These are phyloP conservation scores for Mus spretus DNA, from an alignment of 2,797 vertebrate species.

Conservation along the genomic window DNA sequence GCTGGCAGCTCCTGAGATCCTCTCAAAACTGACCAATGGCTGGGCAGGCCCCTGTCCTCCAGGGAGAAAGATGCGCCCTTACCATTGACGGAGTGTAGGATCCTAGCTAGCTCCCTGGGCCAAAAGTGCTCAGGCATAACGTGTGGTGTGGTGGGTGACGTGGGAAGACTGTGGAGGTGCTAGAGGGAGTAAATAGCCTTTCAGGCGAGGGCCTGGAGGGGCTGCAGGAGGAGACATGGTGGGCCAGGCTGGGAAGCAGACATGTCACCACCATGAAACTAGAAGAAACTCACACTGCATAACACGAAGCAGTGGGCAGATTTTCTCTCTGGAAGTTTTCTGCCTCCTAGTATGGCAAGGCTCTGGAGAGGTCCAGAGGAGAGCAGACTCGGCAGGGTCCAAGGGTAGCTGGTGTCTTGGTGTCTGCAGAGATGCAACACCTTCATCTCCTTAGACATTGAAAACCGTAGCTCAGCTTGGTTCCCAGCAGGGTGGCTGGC, in stretches of 20 bases:
- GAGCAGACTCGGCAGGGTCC: neutral
- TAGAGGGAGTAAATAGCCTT: neutral
- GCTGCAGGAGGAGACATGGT: too few relatives aligned
- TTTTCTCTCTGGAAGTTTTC: neutral
- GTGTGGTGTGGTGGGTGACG: too few relatives aligned
- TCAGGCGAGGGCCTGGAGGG: neutral
- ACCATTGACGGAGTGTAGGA: neutral
- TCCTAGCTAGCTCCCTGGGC: neutral
- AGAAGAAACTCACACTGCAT: neutral
- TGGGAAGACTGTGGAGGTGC: fast-evolving
- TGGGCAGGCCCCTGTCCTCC: neutral
- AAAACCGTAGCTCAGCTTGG: neutral
- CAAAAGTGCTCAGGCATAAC: neutral
- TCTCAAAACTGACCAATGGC: neutral
- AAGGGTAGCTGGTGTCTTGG: too few relatives aligned
- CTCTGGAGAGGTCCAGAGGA: too few relatives aligned
- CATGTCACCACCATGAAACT: neutral
- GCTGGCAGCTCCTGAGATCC: neutral
- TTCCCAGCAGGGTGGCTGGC: neutral
- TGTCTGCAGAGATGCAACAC: neutral
- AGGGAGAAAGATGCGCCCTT: neutral
- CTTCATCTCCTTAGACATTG: too few relatives aligned
- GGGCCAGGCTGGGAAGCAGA: neutral
- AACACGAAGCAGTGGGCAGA: neutral
- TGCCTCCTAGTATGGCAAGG: neutral